These are phyloP conservation scores for Archocentrus centrarchus DNA, from an alignment of 2,113 vertebrate species.

Conservation along the genomic window DNA sequence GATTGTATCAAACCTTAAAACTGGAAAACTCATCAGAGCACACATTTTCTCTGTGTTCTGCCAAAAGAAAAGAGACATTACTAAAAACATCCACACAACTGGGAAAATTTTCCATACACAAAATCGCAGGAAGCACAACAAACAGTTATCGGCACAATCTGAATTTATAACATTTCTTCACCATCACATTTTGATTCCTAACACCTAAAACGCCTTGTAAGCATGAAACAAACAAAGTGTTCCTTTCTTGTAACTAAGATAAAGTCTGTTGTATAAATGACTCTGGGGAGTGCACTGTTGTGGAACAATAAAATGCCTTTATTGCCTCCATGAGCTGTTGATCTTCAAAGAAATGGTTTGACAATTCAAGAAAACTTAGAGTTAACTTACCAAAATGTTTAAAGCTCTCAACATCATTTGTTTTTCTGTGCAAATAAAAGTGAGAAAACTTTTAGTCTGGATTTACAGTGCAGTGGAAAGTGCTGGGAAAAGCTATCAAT, in stretches of 20 bases:
- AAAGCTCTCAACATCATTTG: not conserved
- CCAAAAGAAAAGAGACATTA: not conserved
- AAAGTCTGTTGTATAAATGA: too few species aligned
- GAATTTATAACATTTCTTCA: not conserved
- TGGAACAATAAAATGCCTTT: not conserved
- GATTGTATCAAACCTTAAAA: slow-evolving; percentile 1
- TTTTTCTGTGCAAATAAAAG: not conserved
- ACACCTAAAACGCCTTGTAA: not conserved
- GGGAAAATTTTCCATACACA: not conserved
- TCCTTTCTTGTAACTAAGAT: not conserved
- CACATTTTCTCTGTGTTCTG: not conserved
- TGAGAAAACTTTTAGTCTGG: not conserved
- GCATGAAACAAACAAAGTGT: not conserved
- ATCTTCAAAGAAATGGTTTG: not conserved
- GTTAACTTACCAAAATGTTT: not conserved
- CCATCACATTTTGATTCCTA: not conserved
- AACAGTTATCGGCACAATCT: not conserved
- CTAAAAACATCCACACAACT: not conserved
- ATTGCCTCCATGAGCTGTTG: not conserved
- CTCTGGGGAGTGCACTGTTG: not conserved
- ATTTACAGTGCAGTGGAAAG: too few species aligned
- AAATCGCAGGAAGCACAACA: not conserved
- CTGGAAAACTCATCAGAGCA: not conserved
- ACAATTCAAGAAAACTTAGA: not conserved
- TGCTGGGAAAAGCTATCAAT: too few species aligned